Conservation (phyloP, 2,888 invertebrate species). For the Patella caerulea region DNA sequence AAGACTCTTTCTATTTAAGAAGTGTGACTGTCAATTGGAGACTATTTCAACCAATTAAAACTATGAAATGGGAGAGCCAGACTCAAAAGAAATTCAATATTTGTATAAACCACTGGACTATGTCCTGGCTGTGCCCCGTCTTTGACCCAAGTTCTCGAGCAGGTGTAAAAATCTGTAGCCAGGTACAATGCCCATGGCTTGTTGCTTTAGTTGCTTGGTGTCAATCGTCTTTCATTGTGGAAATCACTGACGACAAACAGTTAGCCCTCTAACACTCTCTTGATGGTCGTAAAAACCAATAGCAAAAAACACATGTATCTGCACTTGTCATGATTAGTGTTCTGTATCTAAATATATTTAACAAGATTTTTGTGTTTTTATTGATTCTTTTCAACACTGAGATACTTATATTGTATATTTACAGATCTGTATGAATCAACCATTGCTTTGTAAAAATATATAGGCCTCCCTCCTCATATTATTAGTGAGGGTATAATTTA, state of each 20-base stretch:
- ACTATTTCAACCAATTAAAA: background rate
- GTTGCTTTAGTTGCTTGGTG: background rate
- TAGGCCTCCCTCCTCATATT: too few relatives aligned
- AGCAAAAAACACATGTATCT: background rate
- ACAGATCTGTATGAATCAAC: too few relatives aligned
- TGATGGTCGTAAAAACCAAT: background rate
- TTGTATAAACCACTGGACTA: background rate
- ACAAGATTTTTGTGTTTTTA: too few relatives aligned
- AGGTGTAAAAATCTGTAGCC: background rate
- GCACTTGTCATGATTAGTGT: too few relatives aligned
- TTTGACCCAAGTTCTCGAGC: background rate
- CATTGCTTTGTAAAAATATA: too few relatives aligned
- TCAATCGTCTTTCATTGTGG: background rate
- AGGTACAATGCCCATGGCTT: background rate
- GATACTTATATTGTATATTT: too few relatives aligned
- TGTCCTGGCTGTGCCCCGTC: background rate
- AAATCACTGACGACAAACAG: constrained; percentile 3
- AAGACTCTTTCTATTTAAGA: background rate
- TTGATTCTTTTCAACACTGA: too few relatives aligned
- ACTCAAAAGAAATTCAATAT: background rate
- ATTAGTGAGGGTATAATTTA: too few relatives aligned
- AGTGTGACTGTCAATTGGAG: constrained; percentile 4
- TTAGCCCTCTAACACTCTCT: background rate
- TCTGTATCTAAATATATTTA: too few relatives aligned
- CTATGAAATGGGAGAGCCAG: background rate